These are phyloP conservation scores for Pomacea canaliculata DNA, from an alignment of 2,888 invertebrate species.

Conservation along the genomic window DNA sequence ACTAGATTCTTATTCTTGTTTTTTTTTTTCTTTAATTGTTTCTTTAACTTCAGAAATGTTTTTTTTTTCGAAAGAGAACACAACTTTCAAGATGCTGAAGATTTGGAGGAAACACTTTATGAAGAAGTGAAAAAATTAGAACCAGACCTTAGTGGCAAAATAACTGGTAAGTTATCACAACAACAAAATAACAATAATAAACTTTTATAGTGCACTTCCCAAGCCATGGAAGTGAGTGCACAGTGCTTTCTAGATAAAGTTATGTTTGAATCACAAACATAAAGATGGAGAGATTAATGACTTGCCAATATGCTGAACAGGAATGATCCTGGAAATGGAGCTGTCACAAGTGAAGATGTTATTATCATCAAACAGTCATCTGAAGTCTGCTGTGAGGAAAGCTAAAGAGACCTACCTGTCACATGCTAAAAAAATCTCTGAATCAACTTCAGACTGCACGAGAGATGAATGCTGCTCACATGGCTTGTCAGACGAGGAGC, in stretches of 20 bases:
- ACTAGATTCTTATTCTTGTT: no score
- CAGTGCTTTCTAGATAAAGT: no score
- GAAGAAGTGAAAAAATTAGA: constrained; percentile 20
- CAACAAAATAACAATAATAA: neutral
- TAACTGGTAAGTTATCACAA: constrained; percentile 24
- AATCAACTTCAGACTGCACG: no score
- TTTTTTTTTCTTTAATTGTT: no score
- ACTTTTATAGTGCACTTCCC: neutral
- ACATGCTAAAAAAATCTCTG: neutral
- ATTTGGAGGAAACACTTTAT: constrained; percentile 13
- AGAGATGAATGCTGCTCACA: no score
- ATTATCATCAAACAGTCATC: constrained; percentile 4
- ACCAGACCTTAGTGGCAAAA: constrained; percentile 16
- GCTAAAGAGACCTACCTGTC: constrained; percentile 15
- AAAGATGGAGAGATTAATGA: no score
- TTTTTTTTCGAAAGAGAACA: neutral
- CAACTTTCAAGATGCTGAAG: neutral
- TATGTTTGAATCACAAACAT: no score
- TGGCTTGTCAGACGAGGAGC: neutral
- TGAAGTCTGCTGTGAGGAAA: constrained; percentile 8
- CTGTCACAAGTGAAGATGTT: constrained; percentile 6
- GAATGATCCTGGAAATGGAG: constrained; percentile 30
- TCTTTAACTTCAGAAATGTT: neutral
- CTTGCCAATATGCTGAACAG: neutral
- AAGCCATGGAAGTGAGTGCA: no score